Evolutionary conservation across 2,888 invertebrate species (phyloP), one percentile per base, ranked within the genome.

Genomic region (Tanytarsus gracilentus): DNA sequence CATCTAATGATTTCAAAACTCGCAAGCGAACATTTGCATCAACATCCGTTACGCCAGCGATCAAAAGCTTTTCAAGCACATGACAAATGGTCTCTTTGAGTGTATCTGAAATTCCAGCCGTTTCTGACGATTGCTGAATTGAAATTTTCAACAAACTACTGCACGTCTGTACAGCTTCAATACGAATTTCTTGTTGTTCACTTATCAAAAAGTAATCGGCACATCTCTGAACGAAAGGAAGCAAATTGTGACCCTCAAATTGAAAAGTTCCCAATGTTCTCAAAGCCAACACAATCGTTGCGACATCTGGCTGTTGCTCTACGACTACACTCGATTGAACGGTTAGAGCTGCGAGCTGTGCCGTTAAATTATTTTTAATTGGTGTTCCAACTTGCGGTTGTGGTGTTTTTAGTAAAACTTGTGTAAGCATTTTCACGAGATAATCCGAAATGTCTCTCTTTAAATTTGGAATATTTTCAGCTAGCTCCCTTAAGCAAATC

Each of bases 121-220:
- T 69, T 6, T 78, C 75, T 62, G 69, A 72, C 4, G 78, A 77
- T 62, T 77, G 75, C 62, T 81, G 78, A 25, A 93, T 83, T 1
- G 94, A 87, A 63, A 95, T 84, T 63, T 90, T 83, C 21, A 99
- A 76, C 16, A 99, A 77, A 61, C 90, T 84, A 14, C 93, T 92
- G 67, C 96, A 92, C 0, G 97, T 97, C 69, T 88, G 84, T 0
- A 99, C 98, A 11, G 98, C 92, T 75, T 98, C 96, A 64, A 97
- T 75, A 23, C 93, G 80, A 3, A 99, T 86, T 71, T 95, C 93
- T 65, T 89, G 88, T 67, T 91, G 87, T 63, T 97, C 96, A 68
- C 90, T 90, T 14, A 85, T 85, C 48, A 99, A 76, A 69, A 91
- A 96, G 71, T 89, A 84, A 68, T 96, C 93, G 0, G 95, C 92